Conservation (phyloP, 2,113 vertebrate species). For the Festucalex cinctus region DNA sequence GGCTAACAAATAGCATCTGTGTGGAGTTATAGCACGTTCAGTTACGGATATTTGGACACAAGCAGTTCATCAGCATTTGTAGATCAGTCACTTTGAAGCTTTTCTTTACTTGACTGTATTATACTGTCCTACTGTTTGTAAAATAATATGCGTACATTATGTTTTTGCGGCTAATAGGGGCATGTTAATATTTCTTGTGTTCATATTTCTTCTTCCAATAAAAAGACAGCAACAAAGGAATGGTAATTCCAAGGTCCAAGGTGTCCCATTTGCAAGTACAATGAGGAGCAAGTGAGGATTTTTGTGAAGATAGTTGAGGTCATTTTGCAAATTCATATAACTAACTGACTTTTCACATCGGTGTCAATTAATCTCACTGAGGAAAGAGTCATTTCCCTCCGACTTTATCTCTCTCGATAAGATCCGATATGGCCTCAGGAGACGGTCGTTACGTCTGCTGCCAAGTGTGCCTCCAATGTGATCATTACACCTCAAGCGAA, state of each 20-base stretch:
- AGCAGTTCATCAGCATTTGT: no score
- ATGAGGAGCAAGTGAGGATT: background rate
- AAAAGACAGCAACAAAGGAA: background rate
- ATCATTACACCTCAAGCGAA: conserved; percentile 20
- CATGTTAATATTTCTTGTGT: background rate
- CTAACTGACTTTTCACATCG: background rate
- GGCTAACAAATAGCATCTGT: no score
- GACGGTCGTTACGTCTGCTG: conserved; percentile 14
- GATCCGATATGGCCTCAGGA: background rate
- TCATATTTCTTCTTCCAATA: background rate
- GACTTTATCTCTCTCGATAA: background rate
- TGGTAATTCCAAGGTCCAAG: conserved; percentile 2
- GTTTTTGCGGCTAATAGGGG: no score
- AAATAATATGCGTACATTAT: no score
- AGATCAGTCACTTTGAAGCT: no score
- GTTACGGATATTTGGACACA: no score
- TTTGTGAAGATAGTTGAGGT: background rate
- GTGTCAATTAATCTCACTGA: background rate
- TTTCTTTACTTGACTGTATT: no score
- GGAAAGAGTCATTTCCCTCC: background rate
- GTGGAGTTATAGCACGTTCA: no score
- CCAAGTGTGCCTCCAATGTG: conserved; percentile 16
- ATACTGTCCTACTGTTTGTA: no score
- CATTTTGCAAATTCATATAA: background rate
- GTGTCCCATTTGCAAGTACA: background rate